These are phyloP conservation scores for Apocheima hispidaria DNA, from an alignment of 2,888 invertebrate species.

Conservation along the genomic window DNA sequence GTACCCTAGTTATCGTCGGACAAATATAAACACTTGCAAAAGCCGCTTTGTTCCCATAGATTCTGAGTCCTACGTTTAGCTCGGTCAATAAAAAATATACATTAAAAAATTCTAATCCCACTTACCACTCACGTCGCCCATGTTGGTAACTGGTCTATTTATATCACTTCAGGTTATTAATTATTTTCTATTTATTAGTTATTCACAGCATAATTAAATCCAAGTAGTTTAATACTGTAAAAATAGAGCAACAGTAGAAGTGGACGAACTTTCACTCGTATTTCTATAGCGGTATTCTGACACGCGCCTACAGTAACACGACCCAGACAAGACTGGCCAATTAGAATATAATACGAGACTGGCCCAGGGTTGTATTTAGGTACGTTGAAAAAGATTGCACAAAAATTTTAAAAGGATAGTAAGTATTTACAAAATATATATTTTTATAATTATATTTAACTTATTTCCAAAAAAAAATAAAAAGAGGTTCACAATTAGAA, in stretches of 20 bases:
- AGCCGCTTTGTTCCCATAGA: too few species aligned
- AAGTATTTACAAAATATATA: too few species aligned
- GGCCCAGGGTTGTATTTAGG: too few species aligned
- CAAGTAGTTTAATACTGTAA: conserved; percentile 8
- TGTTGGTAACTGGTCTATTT: conserved; percentile 8
- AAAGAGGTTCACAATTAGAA: too few species aligned
- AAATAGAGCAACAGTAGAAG: conserved; percentile 9
- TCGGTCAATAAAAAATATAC: neutral
- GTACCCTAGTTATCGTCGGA: too few species aligned
- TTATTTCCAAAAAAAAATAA: too few species aligned
- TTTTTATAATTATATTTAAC: too few species aligned
- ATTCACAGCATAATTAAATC: neutral
- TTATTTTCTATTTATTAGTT: conserved; percentile 5
- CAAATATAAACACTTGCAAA: too few species aligned
- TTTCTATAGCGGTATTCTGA: neutral
- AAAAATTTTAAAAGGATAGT: too few species aligned
- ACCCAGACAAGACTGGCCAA: conserved; percentile 9
- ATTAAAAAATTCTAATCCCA: conserved; percentile 20
- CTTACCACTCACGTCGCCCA: conserved; percentile 48
- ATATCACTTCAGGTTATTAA: neutral
- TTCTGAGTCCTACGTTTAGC: neutral
- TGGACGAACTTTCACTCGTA: conserved; percentile 30
- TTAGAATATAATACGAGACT: too few species aligned
- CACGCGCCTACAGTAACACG: neutral
- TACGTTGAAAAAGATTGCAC: too few species aligned